phyloP scores from a whole-genome alignment of 2,113 vertebrate species.

The Silurus glanis region DNA sequence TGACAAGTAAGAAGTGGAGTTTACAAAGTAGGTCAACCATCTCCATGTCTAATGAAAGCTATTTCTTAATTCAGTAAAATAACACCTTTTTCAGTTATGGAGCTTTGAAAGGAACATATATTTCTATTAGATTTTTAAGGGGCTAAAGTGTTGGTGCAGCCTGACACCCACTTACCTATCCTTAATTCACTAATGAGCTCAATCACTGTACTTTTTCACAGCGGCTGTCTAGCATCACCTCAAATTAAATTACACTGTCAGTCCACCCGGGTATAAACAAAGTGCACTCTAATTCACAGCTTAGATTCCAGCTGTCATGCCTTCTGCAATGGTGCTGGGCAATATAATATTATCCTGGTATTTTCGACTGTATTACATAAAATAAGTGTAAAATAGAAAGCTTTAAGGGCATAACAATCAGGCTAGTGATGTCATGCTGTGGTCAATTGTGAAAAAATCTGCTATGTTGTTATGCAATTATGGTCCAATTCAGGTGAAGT shows the following conservation, averaged over 20 bases:
- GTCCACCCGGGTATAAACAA: slow-evolving; percentile 28
- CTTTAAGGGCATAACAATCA: not conserved
- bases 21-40: slow-evolving; percentile 30
- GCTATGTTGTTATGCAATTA: not conserved
- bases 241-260: slow-evolving; percentile 9
- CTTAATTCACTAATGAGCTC: slow-evolving; percentile 33
- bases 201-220: slow-evolving; percentile 13
- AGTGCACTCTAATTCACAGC: not conserved
- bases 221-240: slow-evolving; percentile 4
- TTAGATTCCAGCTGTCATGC: slow-evolving; percentile 12
- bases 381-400: not conserved
- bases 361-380: not conserved
- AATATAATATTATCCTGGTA: not conserved
- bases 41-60: slow-evolving; percentile 13
- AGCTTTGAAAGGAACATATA: not conserved
- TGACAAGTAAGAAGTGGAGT: slow-evolving; percentile 15
- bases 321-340: not conserved
- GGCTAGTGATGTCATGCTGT: not conserved
- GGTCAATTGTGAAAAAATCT: not conserved
- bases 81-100: not conserved
- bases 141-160: not conserved
- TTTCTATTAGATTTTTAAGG: not conserved
- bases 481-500: not conserved
- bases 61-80: not conserved
- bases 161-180: slow-evolving; percentile 18